These are phyloP conservation scores for Philypnodon macrostomus DNA, from an alignment of 2,797 vertebrate species.

Conservation along the genomic window DNA sequence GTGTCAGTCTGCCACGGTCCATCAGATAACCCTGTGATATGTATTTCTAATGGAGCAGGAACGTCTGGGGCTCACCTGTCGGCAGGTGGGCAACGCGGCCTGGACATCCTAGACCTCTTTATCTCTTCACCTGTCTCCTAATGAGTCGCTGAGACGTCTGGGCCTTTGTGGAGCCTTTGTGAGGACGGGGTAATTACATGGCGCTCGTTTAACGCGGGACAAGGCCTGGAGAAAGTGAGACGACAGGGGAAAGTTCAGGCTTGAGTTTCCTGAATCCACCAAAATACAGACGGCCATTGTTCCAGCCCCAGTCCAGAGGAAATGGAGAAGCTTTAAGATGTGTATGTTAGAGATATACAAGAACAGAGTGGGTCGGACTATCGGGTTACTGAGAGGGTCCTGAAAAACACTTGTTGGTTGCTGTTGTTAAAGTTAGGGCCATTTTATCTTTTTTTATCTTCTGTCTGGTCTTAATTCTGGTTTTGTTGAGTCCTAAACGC, in stretches of 20 bases:
- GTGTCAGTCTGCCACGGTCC: neutral
- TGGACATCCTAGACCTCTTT: neutral
- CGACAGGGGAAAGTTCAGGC: neutral
- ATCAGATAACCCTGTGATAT: neutral
- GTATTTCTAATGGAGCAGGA: neutral
- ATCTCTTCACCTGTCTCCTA: neutral
- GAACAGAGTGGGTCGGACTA: neutral
- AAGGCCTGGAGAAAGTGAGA: slow-evolving; percentile 3
- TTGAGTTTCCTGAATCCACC: neutral
- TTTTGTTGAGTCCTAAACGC: too few species aligned
- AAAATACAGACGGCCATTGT: neutral
- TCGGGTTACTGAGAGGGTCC: neutral
- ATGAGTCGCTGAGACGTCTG: slow-evolving; percentile 3
- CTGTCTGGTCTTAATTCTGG: too few species aligned
- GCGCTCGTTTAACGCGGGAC: neutral
- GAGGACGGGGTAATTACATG: slow-evolving; percentile 1
- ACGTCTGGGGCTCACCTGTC: neutral
- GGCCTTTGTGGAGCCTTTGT: neutral
- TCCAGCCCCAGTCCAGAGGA: neutral
- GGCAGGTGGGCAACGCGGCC: neutral
- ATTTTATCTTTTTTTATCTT: too few species aligned
- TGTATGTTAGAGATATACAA: too few species aligned
- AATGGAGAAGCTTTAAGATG: slow-evolving; percentile 1
- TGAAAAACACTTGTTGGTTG: too few species aligned
- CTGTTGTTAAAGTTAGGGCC: too few species aligned